These are phyloP conservation scores for Bellardia bayeri DNA, from an alignment of 2,888 invertebrate species.

Conservation along the genomic window DNA sequence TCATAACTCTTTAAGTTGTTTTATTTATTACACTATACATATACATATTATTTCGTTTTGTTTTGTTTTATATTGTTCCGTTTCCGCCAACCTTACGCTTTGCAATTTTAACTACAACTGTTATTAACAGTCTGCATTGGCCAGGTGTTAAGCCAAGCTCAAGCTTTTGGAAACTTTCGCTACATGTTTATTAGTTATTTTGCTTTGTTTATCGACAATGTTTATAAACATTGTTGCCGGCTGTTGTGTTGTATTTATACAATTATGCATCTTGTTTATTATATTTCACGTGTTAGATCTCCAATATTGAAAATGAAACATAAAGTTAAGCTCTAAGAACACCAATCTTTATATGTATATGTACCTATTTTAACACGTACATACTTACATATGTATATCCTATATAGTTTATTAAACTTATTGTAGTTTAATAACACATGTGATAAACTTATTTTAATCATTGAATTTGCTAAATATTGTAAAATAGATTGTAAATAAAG, in stretches of 20 bases:
- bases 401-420: too few species aligned
- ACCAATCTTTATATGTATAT: too few species aligned
- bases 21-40: neutral
- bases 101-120: constrained; percentile 74
- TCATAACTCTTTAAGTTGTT: neutral
- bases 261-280: too few species aligned
- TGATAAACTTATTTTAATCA: too few species aligned
- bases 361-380: too few species aligned
- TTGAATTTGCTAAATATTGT: too few species aligned
- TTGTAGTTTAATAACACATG: too few species aligned
- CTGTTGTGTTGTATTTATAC: neutral
- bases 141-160: constrained; percentile 66
- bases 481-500: too few species aligned
- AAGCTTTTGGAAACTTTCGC: constrained; percentile 18
- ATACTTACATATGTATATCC: too few species aligned
- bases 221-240: constrained; percentile 26
- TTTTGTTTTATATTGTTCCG: constrained; percentile 59
- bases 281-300: too few species aligned
- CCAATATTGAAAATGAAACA: too few species aligned
- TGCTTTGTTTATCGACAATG: constrained; percentile 1
- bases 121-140: constrained; percentile 60
- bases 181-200: constrained; percentile 3
- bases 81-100: constrained; percentile 73
- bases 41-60: constrained; percentile 10
- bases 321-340: too few species aligned